Base-by-base conservation (phyloP, 92 coral and sea anemone species). In the Paragorgia papillata region DNA sequence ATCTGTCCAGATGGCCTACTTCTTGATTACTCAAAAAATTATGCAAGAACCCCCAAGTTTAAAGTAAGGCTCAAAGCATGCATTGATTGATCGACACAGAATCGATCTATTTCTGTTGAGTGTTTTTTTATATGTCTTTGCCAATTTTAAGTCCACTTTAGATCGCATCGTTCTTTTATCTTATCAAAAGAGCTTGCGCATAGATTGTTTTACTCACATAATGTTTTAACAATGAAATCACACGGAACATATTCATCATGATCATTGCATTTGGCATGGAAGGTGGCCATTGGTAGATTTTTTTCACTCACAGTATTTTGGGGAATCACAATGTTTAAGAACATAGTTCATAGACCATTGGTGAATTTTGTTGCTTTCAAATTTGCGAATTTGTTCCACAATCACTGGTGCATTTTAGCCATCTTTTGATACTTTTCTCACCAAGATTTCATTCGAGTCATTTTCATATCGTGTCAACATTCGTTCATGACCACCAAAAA, bases 1-100 rank as follows among this genome's bases (percentile, higher is more conserved):
- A 25, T 85, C 95, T 54, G 99, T 96, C 2, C 99, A 95, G 83
- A 80, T 90, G 18, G 99, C 99, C n/a, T 96, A 95, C 82, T 95
- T 95, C 49, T 87, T 95, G 65, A 86, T 95, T 66, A 91, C 97
- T 24, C 99, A 95, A 74, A 89, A 96, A 27, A 85, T 95, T 40
- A 96, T 91, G 40, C 99, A 95, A 62, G 99, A 71, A 35, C 31
- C 78, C 6, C 78, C 62, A 10, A n/a, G n/a, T n/a, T n/a, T n/a
- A n/a, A 68, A 68, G 75, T 68, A 44, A 15, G 54, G 73, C 17
- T 66, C n/a, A n/a, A n/a, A n/a, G n/a, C n/a, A 33, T 9, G 18
- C 55, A 44, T 66, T 39, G 54, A 40, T 54, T 66, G 48, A 39
- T 65, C n/a, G n/a, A 66, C 53, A 43, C 26, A 28, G 41, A 25